Conservation (phyloP, 2,888 invertebrate species). For the Cheilosia scutellata region DNA sequence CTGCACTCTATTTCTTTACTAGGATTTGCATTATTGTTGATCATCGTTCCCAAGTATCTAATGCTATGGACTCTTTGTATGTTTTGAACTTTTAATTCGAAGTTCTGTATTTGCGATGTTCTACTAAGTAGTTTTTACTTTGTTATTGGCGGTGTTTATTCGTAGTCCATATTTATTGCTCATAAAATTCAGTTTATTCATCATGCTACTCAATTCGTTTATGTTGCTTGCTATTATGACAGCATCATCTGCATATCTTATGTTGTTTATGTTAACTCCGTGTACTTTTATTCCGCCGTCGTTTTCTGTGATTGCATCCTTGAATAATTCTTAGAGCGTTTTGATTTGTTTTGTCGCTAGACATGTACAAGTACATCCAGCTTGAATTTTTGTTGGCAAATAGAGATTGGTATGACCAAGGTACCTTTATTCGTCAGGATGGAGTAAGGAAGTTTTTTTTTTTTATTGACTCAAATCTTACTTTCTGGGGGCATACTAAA, state of each 20-base stretch:
- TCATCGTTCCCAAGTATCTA: too few relatives aligned
- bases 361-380: too few relatives aligned
- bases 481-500: too few relatives aligned
- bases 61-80: background rate
- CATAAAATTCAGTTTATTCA: background rate
- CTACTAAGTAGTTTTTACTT: too few relatives aligned
- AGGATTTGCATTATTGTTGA: background rate
- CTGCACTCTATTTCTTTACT: background rate
- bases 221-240: background rate
- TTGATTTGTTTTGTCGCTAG: too few relatives aligned
- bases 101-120: background rate
- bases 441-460: too few relatives aligned
- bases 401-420: too few relatives aligned
- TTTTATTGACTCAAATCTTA: too few relatives aligned
- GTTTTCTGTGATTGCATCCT: background rate
- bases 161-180: background rate
- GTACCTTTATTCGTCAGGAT: too few relatives aligned
- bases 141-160: too few relatives aligned
- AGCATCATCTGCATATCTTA: background rate
- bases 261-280: background rate
- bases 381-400: too few relatives aligned
- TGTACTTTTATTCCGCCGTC: background rate
- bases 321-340: conserved; percentile 10
- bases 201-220: background rate
- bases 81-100: background rate